Evolutionary conservation across 64 coral and sea anemone species (phyloP).

Genomic region (Anthopleura sola): DNA sequence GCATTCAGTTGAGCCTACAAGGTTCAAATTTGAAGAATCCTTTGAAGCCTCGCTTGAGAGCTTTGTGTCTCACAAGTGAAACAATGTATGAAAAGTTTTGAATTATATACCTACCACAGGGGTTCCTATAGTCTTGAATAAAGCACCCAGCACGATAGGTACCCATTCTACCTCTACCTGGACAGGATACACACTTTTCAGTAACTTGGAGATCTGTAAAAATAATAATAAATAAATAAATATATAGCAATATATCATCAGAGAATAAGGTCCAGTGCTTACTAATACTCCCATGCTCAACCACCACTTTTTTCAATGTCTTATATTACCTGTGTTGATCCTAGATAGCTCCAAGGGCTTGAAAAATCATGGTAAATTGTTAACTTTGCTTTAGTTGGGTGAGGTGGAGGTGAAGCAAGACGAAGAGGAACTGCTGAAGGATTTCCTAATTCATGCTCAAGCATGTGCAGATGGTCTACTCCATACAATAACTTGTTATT

Average conservation of each 20-base stretch:
- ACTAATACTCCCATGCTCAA: too few relatives aligned
- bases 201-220: conserved; percentile 59
- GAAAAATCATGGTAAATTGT: conserved; percentile 93
- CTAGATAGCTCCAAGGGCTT: conserved; percentile 96
- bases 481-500: conserved; percentile 84
- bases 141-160: conserved; percentile 80
- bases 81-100: too few relatives aligned
- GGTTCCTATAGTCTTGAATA: conserved; percentile 90
- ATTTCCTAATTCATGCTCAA: conserved; percentile 82
- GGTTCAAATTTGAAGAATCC: too few relatives aligned
- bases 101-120: background rate
- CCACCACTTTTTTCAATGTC: too few relatives aligned
- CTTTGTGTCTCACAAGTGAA: too few relatives aligned
- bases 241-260: background rate
- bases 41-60: too few relatives aligned
- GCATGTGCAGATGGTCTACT: conserved; percentile 83
- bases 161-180: conserved; percentile 94
- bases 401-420: conserved; percentile 33
- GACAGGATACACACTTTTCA: conserved; percentile 70
- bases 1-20: too few relatives aligned
- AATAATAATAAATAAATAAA: background rate
- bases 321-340: conserved; percentile 79
- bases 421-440: conserved; percentile 34
- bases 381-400: conserved; percentile 48
- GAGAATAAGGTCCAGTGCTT: too few relatives aligned